Base-by-base conservation (phyloP, 2,113 vertebrate genomes). In the Hypocryptadius cinnamomeus region DNA sequence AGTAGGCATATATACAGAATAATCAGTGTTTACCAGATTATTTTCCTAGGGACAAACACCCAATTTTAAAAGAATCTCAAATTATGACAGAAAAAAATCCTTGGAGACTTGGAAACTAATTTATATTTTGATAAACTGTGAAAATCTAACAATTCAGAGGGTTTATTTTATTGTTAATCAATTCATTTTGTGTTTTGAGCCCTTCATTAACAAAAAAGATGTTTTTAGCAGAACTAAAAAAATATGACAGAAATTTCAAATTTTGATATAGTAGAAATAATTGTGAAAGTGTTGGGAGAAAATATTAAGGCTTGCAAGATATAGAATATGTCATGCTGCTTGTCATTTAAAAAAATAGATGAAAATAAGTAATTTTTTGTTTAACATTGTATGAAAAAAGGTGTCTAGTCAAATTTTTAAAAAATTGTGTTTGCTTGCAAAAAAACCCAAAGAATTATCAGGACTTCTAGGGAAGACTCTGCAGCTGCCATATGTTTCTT, bases 351-450 rank as follows among this genome's bases (percentile, higher is more conserved):
- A 31, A 45, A 23, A 50, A 61, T 11, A 65, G 54, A 45, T 20
- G 0, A 48, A 79, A 85, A 53, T 9, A 4, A 0, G 1, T 7
- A 16, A 24, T 30, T 80, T 80, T 77, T 59, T 2, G 11, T 86
- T 50, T 37, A 83, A 45, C 0, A 31, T 2, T 17, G 8, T 57
- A 15, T n/a, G 22, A 77, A 61, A 78, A 63, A 45, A 48, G 1
- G 15, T 37, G 1, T 2, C 3, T 56, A 69, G 25, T 25, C 3
- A 56, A 31, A 10, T 37, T 56, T 82, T 16, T 3, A 0, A 15
- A 50, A 40, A 70, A 21, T 2, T 39, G 5, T 15, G 3, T 3
- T 64, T 44, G 66, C 70, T 72, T 85, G 5, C 7, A 54, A 51
- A 51, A 4, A 89, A 57, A 1, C 4, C 4, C 9, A 48, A 61